phyloP scores from a whole-genome alignment of 1,140 invertebrate genomes.

The Psix sp. region DNA sequence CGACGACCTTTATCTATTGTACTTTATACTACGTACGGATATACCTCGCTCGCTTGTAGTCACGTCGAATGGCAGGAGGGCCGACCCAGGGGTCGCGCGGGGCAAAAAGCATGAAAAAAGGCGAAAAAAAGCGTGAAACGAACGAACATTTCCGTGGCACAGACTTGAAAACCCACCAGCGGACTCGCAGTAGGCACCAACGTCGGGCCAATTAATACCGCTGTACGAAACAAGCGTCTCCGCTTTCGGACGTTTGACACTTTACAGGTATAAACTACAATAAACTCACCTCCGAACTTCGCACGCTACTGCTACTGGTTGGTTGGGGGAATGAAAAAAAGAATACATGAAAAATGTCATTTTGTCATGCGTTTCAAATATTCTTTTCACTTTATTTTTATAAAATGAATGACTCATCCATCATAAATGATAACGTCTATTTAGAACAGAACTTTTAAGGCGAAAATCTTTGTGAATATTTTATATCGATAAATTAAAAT shows the following conservation, averaged over 20 bases:
- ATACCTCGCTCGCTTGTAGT: constrained; percentile 62
- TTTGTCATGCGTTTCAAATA: not conserved
- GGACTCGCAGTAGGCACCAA: constrained; percentile 58
- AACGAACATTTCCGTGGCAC: constrained; percentile 68
- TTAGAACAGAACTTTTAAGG: too few relatives aligned
- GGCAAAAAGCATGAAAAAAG: constrained; percentile 56
- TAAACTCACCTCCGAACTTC: constrained; percentile 59
- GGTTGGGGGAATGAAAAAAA: constrained; percentile 14
- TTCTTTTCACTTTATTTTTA: not conserved
- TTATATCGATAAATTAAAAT: too few relatives aligned
- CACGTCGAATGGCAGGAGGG: constrained; percentile 57
- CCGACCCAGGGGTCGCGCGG: constrained; percentile 56
- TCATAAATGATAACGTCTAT: too few relatives aligned
- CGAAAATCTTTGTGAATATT: too few relatives aligned
- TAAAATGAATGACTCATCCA: too few relatives aligned
- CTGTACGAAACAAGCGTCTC: constrained; percentile 63
- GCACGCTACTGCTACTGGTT: constrained; percentile 45
- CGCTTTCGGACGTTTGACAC: constrained; percentile 58
- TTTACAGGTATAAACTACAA: constrained; percentile 62
- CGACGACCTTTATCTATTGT: constrained; percentile 68
- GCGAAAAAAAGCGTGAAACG: constrained; percentile 59
- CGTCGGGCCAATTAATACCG: constrained; percentile 72
- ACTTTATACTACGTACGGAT: constrained; percentile 58
- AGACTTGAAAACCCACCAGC: constrained; percentile 66
- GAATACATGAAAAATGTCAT: constrained; percentile 33